Base-by-base conservation (phyloP, 2,888 invertebrate species). In the Cheilosia impressa region DNA sequence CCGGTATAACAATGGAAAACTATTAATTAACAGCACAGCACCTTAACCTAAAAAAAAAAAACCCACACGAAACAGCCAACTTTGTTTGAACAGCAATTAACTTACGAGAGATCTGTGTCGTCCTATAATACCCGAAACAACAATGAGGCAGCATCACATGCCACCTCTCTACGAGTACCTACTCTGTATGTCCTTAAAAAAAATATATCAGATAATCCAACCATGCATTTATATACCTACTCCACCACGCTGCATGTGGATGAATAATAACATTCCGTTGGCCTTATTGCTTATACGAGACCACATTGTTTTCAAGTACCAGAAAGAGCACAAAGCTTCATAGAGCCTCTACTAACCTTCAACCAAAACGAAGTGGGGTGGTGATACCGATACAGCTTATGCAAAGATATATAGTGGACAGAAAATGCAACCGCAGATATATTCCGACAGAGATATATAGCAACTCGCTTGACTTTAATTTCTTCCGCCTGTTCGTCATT, bases 251-350 rank as follows among this genome's bases (percentile, higher is more conserved):
- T 47, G 47, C 24, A 38, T 52, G 65, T 55, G 31, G 55, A 55
- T 57, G 63, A 69, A 75, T 66, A 73, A 76, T 38, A 57, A 22
- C 50, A 62, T 53, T 71, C 43, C 22, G 53, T 71, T 65, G 34
- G 77, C 65, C 68, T 79, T 73, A 68, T 78, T 82, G 82, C 71
- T 52, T 57, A 53, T 45, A 71, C 43, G 68, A 73, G 68, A 71
- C 53, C 60, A 68, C 77, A 72, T 77, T 79, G 73, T 79, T 73
- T 57, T 78, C 73, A 58, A 84, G 73, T 55, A 53, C 52, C 52
- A 58, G 71, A 15, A 63, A 53, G 62, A 55, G 68, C 38, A 68
- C 76, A 57, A 55, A 69, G 79, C 63, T 43, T 10, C 15, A 19
- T 34, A 6, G 41, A 72, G 60, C 53, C 53, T 53, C 38, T 65